These are phyloP conservation scores for Lampris megalopsis DNA, from an alignment of 2,113 vertebrate species.

Conservation along the genomic window DNA sequence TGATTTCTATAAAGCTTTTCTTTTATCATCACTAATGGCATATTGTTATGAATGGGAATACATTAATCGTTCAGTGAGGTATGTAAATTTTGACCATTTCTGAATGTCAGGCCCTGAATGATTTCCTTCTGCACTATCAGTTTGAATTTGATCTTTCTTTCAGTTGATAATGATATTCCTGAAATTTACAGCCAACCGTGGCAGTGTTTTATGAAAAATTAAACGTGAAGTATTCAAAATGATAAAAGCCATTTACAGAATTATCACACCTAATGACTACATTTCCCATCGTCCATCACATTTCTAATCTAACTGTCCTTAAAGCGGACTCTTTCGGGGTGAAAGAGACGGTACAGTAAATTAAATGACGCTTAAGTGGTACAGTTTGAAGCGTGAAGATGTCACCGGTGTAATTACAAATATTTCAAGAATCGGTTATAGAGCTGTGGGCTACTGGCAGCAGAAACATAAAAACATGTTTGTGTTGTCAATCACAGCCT, in stretches of 20 bases:
- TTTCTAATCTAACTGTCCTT: neutral
- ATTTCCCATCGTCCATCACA: slow-evolving; percentile 12
- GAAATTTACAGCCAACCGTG: slow-evolving; percentile 32
- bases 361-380: too few relatives aligned
- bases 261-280: slow-evolving; percentile 11
- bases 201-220: slow-evolving; percentile 18
- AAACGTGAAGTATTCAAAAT: neutral
- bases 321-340: neutral
- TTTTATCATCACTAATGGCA: slow-evolving; percentile 46
- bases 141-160: slow-evolving; percentile 46
- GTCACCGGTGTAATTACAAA: slow-evolving; percentile 32
- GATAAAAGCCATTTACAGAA: slow-evolving; percentile 19
- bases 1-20: slow-evolving; percentile 57
- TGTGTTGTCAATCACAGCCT: slow-evolving; percentile 82
- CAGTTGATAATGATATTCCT: slow-evolving; percentile 27
- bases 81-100: slow-evolving; percentile 80
- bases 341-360: neutral
- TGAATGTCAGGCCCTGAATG: slow-evolving; percentile 73
- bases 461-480: slow-evolving; percentile 71
- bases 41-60: slow-evolving; percentile 36
- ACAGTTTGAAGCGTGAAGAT: slow-evolving; percentile 1
- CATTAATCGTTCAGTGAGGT: slow-evolving; percentile 62
- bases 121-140: slow-evolving; percentile 28
- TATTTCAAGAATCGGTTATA: slow-evolving; percentile 37
- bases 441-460: slow-evolving; percentile 38